Evolutionary conservation across 2,888 invertebrate genomes (phyloP).

Genomic region (Quadroppia sp.): DNA sequence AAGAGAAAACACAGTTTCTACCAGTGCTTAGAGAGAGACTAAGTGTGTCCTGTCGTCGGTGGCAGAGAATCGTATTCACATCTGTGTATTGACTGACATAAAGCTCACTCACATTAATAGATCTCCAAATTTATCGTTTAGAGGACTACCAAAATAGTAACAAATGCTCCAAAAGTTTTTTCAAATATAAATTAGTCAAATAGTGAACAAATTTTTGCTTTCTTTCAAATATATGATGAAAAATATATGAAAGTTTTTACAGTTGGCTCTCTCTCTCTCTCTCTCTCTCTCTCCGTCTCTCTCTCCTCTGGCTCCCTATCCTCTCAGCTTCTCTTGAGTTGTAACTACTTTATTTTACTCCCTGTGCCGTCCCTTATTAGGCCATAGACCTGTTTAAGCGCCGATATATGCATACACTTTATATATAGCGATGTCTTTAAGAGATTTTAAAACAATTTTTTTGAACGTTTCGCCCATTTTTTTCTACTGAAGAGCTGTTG

Average conservation of each 20-base stretch:
- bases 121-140: slow-evolving; percentile 33
- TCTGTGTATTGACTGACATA: slow-evolving; percentile 35
- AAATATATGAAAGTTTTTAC: slow-evolving; percentile 10
- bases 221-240: background rate
- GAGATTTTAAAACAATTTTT: slow-evolving; percentile 8
- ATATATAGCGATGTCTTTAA: slow-evolving; percentile 24
- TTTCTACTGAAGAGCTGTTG: slow-evolving; percentile 8
- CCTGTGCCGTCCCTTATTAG: slow-evolving; percentile 22
- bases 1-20: too few species aligned
- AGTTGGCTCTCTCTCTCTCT: slow-evolving; percentile 10
- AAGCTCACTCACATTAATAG: slow-evolving; percentile 8
- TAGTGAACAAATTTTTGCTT: background rate
- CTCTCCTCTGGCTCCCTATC: background rate
- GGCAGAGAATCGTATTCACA: background rate
- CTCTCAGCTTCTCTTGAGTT: background rate
- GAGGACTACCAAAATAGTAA: slow-evolving; percentile 11
- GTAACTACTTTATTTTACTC: background rate
- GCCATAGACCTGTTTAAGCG: slow-evolving; percentile 28
- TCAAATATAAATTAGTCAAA: slow-evolving; percentile 14
- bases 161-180: slow-evolving; percentile 10
- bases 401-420: slow-evolving; percentile 8
- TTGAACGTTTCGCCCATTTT: slow-evolving; percentile 11
- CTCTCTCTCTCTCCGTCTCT: background rate
- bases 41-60: background rate
- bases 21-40: too few species aligned